A percentile compares a stretch with the other conserved stretches of the same genome.
phyloP scores from a whole-genome alignment of 2,113 vertebrate species.

The Sinosuthora webbiana region DNA sequence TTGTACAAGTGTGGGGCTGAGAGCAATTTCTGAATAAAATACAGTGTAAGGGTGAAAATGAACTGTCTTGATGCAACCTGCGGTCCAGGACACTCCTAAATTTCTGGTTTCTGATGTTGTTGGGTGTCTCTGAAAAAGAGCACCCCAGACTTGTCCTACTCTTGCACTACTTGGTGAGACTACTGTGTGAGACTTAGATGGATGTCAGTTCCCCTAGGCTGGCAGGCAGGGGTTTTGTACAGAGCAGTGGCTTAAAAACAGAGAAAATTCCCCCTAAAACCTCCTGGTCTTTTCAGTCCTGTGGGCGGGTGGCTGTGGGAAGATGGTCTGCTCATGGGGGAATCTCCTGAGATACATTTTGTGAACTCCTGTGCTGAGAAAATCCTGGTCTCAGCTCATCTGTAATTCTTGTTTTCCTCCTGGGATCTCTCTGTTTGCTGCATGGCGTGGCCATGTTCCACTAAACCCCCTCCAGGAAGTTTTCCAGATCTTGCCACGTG shows the following conservation, averaged over 20 bases:
- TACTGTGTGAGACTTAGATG: neutral
- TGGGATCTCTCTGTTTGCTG: neutral
- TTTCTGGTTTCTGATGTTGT: neutral
- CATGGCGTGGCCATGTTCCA: accelerated
- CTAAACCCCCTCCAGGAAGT: neutral
- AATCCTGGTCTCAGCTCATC: neutral
- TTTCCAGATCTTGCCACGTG: accelerated
- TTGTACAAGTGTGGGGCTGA: too few relatives aligned
- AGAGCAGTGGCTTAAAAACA: neutral
- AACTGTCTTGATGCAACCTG: neutral
- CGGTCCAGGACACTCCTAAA: neutral
- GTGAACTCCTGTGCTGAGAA: neutral
- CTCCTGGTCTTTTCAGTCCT: neutral
- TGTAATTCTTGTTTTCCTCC: neutral
- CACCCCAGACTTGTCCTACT: neutral
- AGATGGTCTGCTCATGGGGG: neutral
- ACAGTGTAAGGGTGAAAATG: neutral
- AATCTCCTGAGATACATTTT: neutral
- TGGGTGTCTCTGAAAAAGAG: neutral
- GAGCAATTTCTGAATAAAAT: neutral
- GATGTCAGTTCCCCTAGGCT: neutral
- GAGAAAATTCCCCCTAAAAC: neutral
- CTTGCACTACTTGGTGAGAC: neutral
- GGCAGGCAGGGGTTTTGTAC: neutral
- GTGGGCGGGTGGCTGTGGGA: neutral